Conservation (phyloP, 2,888 invertebrate genomes). For the Linnaemya tessellans region DNA sequence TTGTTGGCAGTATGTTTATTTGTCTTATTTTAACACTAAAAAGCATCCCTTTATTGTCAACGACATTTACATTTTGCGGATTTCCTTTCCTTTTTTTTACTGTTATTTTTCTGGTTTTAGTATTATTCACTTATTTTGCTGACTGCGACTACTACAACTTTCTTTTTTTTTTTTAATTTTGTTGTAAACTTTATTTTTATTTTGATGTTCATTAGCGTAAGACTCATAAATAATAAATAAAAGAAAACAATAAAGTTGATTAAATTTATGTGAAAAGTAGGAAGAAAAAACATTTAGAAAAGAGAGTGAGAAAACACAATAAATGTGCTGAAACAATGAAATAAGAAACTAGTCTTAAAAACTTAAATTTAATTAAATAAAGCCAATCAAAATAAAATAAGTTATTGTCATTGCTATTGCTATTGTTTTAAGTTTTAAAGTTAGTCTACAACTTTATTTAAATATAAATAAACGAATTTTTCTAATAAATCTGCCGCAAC, state of each 20-base stretch:
- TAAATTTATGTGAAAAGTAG: conserved; percentile 56
- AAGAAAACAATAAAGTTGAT: conserved; percentile 59
- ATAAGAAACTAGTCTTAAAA: conserved; percentile 29
- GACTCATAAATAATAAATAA: conserved; percentile 65
- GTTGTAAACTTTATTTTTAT: conserved; percentile 49
- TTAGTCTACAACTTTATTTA: not conserved
- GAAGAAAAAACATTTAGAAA: not conserved
- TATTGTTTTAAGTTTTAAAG: conserved; percentile 18
- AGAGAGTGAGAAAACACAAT: conserved; percentile 6
- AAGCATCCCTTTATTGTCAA: conserved; percentile 67
- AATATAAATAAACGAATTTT: conserved; percentile 4
- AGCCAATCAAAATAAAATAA: conserved; percentile 55
- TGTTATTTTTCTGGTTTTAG: conserved; percentile 56
- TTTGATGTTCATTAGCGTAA: conserved; percentile 70
- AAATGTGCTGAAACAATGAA: conserved; percentile 41
- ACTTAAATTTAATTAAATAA: conserved; percentile 55
- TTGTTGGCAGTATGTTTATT: conserved; percentile 30
- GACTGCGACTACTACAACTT: conserved; percentile 21
- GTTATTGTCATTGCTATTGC: conserved; percentile 13
- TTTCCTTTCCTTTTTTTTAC: conserved; percentile 64
- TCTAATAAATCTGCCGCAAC: not conserved
- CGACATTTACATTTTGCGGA: conserved; percentile 72
- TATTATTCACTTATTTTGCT: conserved; percentile 51
- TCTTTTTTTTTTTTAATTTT: not conserved
- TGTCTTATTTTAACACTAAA: conserved; percentile 50